Conservation (phyloP, 2,113 vertebrate genomes). For the Melanerpes formicivorus region DNA sequence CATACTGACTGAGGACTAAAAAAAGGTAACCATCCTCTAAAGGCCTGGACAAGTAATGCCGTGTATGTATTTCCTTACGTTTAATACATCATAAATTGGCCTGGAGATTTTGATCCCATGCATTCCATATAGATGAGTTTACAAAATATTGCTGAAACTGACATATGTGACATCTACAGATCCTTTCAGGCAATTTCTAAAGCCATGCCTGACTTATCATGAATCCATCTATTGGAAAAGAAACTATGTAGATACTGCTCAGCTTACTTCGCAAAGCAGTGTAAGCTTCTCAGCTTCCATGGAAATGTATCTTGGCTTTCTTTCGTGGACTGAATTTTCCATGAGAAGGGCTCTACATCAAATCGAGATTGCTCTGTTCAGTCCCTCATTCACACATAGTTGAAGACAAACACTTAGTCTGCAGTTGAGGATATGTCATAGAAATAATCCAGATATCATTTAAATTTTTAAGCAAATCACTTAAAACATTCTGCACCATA, state of each 20-base stretch:
- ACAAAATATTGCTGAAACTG: neutral
- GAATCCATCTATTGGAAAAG: neutral
- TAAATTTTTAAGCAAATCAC: neutral
- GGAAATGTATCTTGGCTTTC: neutral
- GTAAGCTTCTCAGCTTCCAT: neutral
- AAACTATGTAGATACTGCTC: neutral
- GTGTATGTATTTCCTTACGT: neutral
- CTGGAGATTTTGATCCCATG: neutral
- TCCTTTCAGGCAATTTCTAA: neutral
- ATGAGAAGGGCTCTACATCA: neutral
- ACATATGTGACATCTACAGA: neutral
- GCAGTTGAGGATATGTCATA: neutral
- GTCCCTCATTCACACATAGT: neutral
- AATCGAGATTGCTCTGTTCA: neutral
- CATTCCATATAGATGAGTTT: neutral
- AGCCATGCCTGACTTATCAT: neutral
- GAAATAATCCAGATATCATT: neutral
- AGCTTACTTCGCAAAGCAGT: neutral
- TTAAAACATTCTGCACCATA: neutral
- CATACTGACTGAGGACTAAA: neutral
- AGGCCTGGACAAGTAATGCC: neutral
- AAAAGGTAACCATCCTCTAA: neutral
- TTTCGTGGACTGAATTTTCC: neutral
- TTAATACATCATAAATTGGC: neutral
- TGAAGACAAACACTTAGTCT: neutral